Evolutionary conservation across 2,797 vertebrate species (phyloP).

Genomic region (Gorsachius magnificus): DNA sequence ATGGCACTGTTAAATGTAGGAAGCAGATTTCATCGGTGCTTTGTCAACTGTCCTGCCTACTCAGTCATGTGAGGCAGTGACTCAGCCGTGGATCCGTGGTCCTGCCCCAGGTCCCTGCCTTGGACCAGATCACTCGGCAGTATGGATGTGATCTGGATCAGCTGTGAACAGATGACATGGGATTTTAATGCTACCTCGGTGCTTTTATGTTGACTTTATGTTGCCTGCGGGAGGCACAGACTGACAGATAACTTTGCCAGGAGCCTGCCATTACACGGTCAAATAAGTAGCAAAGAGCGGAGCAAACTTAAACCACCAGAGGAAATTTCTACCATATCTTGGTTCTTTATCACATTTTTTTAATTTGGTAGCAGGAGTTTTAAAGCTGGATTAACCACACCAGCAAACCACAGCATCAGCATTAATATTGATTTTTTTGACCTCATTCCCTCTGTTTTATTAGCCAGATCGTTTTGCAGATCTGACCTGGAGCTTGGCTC

Average conservation of each 20-base stretch:
- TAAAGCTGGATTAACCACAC: not conserved
- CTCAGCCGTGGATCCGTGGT: not conserved
- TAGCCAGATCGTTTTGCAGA: not conserved
- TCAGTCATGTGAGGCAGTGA: constrained; percentile 12
- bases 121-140: not conserved
- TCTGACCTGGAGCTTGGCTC: not conserved
- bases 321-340: not conserved
- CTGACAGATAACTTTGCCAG: constrained; percentile 16
- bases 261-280: not conserved
- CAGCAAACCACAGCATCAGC: not conserved
- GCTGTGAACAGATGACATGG: not conserved
- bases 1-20: constrained; percentile 22
- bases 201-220: constrained; percentile 8
- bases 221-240: not conserved
- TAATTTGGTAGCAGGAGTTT: not conserved
- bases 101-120: not conserved
- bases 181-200: not conserved
- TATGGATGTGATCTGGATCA: not conserved
- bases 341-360: not conserved
- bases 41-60: constrained; percentile 14
- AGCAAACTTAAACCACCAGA: not conserved
- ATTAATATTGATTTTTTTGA: not conserved
- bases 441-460: not conserved
- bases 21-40: constrained; percentile 28
- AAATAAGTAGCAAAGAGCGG: not conserved